Base-by-base conservation (phyloP, 2,797 vertebrate species). In the Semaprochilodus insignis region DNA sequence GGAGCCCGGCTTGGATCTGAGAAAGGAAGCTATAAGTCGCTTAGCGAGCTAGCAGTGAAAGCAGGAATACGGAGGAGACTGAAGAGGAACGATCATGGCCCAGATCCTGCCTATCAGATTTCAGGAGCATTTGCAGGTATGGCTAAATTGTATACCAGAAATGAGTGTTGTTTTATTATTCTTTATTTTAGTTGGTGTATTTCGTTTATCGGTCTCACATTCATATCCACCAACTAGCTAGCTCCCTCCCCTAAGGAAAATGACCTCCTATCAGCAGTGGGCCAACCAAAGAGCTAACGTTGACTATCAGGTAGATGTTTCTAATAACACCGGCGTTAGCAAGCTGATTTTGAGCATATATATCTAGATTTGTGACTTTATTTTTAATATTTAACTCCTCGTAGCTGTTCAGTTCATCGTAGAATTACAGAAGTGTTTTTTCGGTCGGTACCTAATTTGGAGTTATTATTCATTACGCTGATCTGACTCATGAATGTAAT, bases 51-150 rank as follows among this genome's bases (percentile, higher is more conserved):
- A 92, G 92, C 92, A 88, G 90, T 88, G 87, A 67, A 67, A 77
- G 85, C 88, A 89, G 90, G 90, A 92, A 89, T 90, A 90, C 90
- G 92, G 94, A 92, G 93, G 90, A 93, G 91, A 92, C 89, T 81
- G 91, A 85, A 92, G 91, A 93, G 91, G 85, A 93, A 94, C 93
- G 94, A 92, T 92, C 95, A 97, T 97, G 97, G 96, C 97, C 91
- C 97, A 97, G 91, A 97, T 97, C 85, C 93, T 98, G 86, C 97
- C 97, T 69, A 97, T 98, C 91, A 96, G 96, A 91, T 97, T 98
- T 91, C 97, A 98, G 96, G 97, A 98, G 96, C 97, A 97, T 85
- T 96, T 97, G 91, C 97, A 97, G 96, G 97, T 97, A 94, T 40
- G 48, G 36, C 36, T 74, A 25, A 27, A 62, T 74, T 11, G 10